These are phyloP conservation scores for Bombus pyrosoma DNA, from an alignment of 1,140 invertebrate species.

Conservation along the genomic window DNA sequence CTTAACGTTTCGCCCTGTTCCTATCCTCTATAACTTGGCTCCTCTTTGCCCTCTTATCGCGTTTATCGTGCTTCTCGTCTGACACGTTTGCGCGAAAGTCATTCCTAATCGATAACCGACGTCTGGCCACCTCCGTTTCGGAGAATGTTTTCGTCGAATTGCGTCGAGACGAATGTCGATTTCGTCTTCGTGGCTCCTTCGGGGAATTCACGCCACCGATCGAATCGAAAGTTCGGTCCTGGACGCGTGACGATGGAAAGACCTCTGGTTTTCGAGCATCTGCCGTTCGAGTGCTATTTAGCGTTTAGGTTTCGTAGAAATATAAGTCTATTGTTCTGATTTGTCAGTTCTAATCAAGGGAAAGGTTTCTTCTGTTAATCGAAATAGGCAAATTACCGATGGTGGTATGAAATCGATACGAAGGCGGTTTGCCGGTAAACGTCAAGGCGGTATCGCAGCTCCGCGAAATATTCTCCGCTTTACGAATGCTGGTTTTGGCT, in stretches of 20 bases:
- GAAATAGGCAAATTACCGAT: too few species aligned
- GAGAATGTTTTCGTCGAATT: slow-evolving; percentile 46
- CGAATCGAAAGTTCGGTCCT: background rate
- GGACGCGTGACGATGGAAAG: background rate
- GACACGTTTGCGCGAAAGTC: slow-evolving; percentile 70
- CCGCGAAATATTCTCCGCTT: slow-evolving; percentile 20
- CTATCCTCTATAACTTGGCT: slow-evolving; percentile 9
- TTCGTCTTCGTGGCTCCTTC: slow-evolving; percentile 8
- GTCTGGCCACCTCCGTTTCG: slow-evolving; percentile 56
- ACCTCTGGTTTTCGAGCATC: too few species aligned
- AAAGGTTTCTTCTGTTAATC: background rate
- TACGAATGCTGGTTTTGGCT: background rate
- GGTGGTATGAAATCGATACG: background rate
- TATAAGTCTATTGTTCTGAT: background rate
- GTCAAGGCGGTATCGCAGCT: background rate
- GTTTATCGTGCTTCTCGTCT: slow-evolving; percentile 66
- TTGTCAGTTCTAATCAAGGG: background rate
- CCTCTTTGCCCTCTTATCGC: slow-evolving; percentile 58
- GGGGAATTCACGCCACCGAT: background rate
- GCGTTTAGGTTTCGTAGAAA: background rate
- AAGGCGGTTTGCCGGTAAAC: slow-evolving; percentile 7
- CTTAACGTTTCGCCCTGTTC: background rate
- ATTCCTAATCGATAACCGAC: slow-evolving; percentile 68
- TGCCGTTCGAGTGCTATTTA: background rate
- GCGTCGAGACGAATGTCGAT: slow-evolving; percentile 13